Percentiles rank a stretch among this genome's conserved stretches.
These are phyloP conservation scores for Agrotis clavis DNA, from an alignment of 2,888 invertebrate species.

Conservation along the genomic window DNA sequence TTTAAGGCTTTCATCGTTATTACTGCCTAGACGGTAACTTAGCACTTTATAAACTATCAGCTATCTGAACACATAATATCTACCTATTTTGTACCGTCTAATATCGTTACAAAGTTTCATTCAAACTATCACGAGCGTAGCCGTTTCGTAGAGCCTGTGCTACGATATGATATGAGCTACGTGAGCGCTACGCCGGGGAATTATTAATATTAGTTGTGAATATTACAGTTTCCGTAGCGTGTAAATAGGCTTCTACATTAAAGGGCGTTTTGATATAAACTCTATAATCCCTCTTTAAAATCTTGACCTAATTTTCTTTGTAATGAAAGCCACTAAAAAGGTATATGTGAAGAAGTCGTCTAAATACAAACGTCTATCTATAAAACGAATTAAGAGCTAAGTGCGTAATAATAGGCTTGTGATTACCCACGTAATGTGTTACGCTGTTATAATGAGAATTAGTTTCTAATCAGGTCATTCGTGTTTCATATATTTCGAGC, in stretches of 20 bases:
- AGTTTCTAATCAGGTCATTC: conserved; percentile 51
- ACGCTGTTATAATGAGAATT: conserved; percentile 39
- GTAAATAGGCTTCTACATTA: conserved; percentile 44
- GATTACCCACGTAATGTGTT: conserved; percentile 22
- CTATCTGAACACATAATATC: conserved; percentile 18
- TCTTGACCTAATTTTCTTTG: conserved; percentile 31
- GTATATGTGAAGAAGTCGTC: conserved; percentile 41
- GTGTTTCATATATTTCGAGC: conserved; percentile 36
- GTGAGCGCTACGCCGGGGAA: conserved; percentile 63
- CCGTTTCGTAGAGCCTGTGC: conserved; percentile 74
- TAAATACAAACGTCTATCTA: conserved; percentile 13
- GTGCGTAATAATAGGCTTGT: conserved; percentile 16
- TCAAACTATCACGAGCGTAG: conserved; percentile 71
- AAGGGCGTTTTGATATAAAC: conserved; percentile 30
- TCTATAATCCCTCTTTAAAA: conserved; percentile 4
- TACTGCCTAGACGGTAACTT: conserved; percentile 39
- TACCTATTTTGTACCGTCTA: conserved; percentile 42
- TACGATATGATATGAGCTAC: conserved; percentile 70
- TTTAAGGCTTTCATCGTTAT: conserved; percentile 38
- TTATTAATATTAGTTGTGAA: conserved; percentile 65
- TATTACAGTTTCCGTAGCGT: conserved; percentile 55
- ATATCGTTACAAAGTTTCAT: conserved; percentile 71
- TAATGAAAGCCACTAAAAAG: conserved; percentile 30
- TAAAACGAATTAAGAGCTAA: conserved; percentile 15
- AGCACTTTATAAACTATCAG: conserved; percentile 52